Percentiles rank a stretch among this genome's conserved stretches.
Evolutionary conservation across 2,888 invertebrate genomes (phyloP).

Genomic region (Chloromyia formosa): DNA sequence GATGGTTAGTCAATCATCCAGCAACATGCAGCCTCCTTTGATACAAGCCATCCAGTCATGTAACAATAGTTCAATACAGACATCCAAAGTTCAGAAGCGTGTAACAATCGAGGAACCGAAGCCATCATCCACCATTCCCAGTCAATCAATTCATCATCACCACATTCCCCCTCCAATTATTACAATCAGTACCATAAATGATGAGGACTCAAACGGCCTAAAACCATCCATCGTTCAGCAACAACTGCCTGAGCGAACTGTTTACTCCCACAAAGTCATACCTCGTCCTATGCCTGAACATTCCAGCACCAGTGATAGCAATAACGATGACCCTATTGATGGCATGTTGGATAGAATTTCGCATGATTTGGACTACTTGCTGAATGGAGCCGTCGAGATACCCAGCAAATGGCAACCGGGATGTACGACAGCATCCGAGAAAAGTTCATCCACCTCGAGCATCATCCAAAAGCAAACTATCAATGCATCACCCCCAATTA

Average conservation of each 20-base stretch:
- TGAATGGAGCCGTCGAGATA: conserved; percentile 71
- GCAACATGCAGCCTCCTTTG: not conserved
- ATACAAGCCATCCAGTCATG: not conserved
- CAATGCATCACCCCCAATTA: conserved; percentile 35
- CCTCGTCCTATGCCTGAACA: conserved; percentile 46
- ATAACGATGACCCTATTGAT: conserved; percentile 61
- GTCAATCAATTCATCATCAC: conserved; percentile 34
- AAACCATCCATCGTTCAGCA: not conserved
- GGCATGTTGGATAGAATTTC: conserved; percentile 83
- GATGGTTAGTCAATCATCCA: conserved; percentile 10
- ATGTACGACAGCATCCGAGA: not conserved
- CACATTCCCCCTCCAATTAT: conserved; percentile 53
- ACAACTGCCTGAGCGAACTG: conserved; percentile 48
- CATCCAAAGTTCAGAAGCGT: conserved; percentile 62
- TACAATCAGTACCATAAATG: conserved; percentile 52
- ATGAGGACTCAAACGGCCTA: not conserved
- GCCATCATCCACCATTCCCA: conserved; percentile 36
- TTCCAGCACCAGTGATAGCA: conserved; percentile 30
- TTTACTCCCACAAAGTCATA: conserved; percentile 48
- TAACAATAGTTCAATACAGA: conserved; percentile 53
- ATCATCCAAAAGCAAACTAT: conserved; percentile 38
- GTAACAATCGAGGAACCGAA: conserved; percentile 62
- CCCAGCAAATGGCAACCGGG: conserved; percentile 37
- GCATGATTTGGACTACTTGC: conserved; percentile 81
- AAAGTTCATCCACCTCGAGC: not conserved